Percentiles rank a stretch among this genome's conserved stretches.
phyloP scores from a whole-genome alignment of 2,113 vertebrate genomes.

The Pungitius pungitius region DNA sequence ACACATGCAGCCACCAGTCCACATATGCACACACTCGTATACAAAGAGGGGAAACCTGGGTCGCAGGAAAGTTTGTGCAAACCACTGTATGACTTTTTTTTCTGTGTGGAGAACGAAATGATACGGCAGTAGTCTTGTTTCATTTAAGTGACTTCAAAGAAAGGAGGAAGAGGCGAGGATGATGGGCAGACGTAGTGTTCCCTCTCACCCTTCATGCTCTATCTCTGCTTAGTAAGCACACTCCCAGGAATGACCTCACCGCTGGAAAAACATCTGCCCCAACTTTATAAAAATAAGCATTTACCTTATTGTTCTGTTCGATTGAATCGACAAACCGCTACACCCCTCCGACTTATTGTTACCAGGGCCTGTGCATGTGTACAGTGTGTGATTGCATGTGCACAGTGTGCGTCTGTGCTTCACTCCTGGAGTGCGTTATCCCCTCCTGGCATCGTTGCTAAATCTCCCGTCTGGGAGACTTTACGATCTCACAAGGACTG shows the following conservation, averaged over 20 bases:
- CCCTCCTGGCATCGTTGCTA: conserved; percentile 2
- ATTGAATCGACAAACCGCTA: background rate
- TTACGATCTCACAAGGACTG: conserved; percentile 26
- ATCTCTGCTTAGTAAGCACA: conserved; percentile 32
- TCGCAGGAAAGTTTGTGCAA: background rate
- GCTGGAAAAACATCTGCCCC: background rate
- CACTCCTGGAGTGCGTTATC: conserved; percentile 6
- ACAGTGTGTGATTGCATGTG: conserved; percentile 3
- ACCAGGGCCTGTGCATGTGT: conserved; percentile 1
- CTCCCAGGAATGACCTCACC: conserved; percentile 24
- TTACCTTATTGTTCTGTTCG: background rate
- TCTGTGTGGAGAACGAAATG: background rate
- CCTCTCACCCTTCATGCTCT: conserved; percentile 11
- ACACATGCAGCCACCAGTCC: conserved; percentile 46
- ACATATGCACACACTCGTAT: conserved; percentile 33
- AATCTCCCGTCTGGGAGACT: conserved; percentile 18
- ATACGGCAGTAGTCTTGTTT: background rate
- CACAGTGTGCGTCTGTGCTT: background rate
- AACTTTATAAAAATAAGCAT: background rate
- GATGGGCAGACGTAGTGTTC: background rate
- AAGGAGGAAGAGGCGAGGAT: background rate
- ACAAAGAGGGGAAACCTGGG: conserved; percentile 29
- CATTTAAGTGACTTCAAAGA: background rate
- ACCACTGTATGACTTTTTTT: background rate
- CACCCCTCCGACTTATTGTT: background rate